A percentile compares a stretch with the other conserved stretches of the same genome.
Evolutionary conservation across 2,888 invertebrate species (phyloP).

Genomic region (Andrena fulva): DNA sequence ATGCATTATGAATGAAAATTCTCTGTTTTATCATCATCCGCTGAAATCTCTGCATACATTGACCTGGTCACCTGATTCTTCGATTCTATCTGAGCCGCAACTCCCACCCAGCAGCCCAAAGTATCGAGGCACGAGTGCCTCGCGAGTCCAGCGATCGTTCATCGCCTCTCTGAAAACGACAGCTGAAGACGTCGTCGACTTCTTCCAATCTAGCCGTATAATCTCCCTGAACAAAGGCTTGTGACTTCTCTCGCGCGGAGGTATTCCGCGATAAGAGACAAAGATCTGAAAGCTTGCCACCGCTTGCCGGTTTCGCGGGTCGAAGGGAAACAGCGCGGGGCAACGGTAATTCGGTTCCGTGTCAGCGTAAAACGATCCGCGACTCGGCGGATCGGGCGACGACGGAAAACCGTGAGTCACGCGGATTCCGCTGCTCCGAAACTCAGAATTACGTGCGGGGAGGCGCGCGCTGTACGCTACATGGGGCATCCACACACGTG

Average conservation of each 20-base stretch:
- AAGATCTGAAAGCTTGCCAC: conserved; percentile 40
- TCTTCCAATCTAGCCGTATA: conserved; percentile 13
- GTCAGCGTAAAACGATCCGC: conserved; percentile 62
- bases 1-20: background rate
- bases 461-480: background rate
- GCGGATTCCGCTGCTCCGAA: conserved; percentile 39
- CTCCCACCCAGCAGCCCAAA: background rate
- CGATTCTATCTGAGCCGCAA: background rate
- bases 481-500: conserved; percentile 22
- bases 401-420: conserved; percentile 54
- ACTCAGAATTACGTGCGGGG: conserved; percentile 3
- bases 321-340: conserved; percentile 20
- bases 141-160: background rate
- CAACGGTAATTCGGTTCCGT: conserved; percentile 54
- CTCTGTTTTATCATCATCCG: too few relatives aligned
- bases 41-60: too few relatives aligned
- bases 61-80: too few relatives aligned
- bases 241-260: conserved; percentile 14
- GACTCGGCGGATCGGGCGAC: conserved; percentile 7
- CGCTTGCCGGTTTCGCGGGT: conserved; percentile 10
- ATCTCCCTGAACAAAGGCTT: conserved; percentile 42
- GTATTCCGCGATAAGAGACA: conserved; percentile 44
- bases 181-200: background rate
- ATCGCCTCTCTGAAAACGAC: background rate
- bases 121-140: background rate